Evolutionary conservation across 2,888 invertebrate genomes (phyloP).

Genomic region (Alsophila aescularia): DNA sequence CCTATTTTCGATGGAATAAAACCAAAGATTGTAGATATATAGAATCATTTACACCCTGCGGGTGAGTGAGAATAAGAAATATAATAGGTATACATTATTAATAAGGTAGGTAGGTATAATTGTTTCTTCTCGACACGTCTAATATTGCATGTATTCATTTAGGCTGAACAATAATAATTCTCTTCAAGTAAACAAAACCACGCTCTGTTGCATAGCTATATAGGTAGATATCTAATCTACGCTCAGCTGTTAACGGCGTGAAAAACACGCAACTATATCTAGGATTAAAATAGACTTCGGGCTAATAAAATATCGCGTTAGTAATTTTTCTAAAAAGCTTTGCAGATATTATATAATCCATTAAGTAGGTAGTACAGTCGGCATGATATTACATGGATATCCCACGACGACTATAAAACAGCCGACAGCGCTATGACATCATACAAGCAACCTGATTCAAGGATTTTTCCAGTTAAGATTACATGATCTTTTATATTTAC

Average conservation of each 20-base stretch:
- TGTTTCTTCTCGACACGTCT: too few species aligned
- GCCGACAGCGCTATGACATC: conserved; percentile 52
- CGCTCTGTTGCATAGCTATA: not conserved
- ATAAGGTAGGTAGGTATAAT: too few species aligned
- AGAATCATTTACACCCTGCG: too few species aligned
- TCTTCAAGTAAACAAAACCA: conserved; percentile 17
- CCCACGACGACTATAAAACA: not conserved
- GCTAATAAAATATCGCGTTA: not conserved
- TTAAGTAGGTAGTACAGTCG: not conserved
- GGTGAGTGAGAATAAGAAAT: too few species aligned
- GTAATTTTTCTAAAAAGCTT: not conserved
- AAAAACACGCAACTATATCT: not conserved
- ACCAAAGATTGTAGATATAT: too few species aligned
- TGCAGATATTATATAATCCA: not conserved
- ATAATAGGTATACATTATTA: too few species aligned
- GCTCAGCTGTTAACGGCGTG: conserved; percentile 12
- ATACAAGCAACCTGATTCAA: conserved; percentile 46
- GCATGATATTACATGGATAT: not conserved
- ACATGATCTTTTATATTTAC: not conserved
- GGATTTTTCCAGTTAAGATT: conserved; percentile 36
- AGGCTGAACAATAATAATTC: not conserved
- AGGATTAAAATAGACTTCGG: too few species aligned
- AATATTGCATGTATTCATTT: not conserved
- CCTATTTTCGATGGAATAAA: too few species aligned
- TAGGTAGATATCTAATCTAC: conserved; percentile 6